A percentile compares a stretch with the other conserved stretches of the same genome.
phyloP scores from a whole-genome alignment of 2,888 invertebrate species.

The Mongoloraphidia duomilia region DNA sequence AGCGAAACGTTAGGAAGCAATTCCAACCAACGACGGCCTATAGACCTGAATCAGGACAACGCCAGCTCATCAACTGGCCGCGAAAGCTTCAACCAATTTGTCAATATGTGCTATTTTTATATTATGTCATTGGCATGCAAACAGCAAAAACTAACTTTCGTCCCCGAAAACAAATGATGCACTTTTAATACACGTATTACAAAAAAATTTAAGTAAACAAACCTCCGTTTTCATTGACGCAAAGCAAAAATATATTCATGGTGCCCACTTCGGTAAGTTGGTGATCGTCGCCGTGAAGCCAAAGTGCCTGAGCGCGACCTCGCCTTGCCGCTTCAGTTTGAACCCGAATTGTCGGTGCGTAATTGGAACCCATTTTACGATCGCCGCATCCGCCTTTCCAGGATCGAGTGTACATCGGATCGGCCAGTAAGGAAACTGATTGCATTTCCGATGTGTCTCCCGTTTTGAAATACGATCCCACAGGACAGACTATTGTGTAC shows the following conservation, averaged over 20 bases:
- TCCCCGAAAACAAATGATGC: no score
- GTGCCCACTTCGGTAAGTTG: conserved; percentile 94
- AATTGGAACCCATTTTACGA: conserved; percentile 91
- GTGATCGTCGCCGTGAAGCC: conserved; percentile 89
- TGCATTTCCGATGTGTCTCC: conserved; percentile 35
- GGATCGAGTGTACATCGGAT: conserved; percentile 71
- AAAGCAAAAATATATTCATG: conserved; percentile 92
- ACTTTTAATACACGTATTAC: no score
- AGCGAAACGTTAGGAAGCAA: no score
- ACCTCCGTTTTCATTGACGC: conserved; percentile 84
- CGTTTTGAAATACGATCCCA: conserved; percentile 79
- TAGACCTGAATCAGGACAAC: no score
- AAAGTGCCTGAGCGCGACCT: conserved; percentile 87
- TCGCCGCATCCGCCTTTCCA: conserved; percentile 93
- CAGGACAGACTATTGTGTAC: conserved; percentile 84
- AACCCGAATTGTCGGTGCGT: conserved; percentile 72
- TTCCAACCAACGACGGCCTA: no score
- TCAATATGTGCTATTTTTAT: no score
- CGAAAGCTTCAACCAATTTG: no score
- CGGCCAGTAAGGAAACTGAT: conserved; percentile 80
- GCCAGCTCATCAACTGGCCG: no score
- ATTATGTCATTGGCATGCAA: no score
- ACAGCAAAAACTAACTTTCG: no score
- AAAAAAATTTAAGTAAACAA: conserved; percentile 19
- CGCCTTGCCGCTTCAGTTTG: conserved; percentile 59